phyloP scores from a whole-genome alignment of 1,140 invertebrate species.

The Papilio xuthus region DNA sequence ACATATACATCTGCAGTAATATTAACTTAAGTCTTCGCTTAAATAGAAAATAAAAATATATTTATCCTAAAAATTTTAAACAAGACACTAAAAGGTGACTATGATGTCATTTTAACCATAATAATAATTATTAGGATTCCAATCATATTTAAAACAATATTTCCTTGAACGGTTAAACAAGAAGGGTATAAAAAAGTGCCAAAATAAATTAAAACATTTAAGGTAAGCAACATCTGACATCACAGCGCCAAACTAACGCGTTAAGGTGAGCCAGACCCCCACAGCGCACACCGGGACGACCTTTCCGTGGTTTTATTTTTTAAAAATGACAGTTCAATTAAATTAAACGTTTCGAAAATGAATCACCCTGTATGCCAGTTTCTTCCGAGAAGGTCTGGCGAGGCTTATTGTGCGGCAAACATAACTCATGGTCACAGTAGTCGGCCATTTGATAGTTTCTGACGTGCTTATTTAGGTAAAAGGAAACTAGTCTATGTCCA shows the following conservation, averaged over 20 bases:
- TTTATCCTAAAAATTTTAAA: neutral
- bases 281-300: conserved; percentile 34
- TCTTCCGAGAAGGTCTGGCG: conserved; percentile 48
- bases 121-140: neutral
- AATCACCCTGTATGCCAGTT: conserved; percentile 53
- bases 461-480: conserved; percentile 29
- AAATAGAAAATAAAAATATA: neutral
- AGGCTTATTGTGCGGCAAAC: conserved; percentile 28
- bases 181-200: conserved; percentile 1
- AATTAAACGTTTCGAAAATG: conserved; percentile 59
- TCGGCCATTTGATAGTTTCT: conserved; percentile 36
- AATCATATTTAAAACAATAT: conserved; percentile 6
- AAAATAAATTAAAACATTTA: conserved; percentile 31
- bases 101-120: neutral
- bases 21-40: neutral
- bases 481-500: conserved; percentile 3
- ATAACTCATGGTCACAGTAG: conserved; percentile 45
- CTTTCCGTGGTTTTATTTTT: conserved; percentile 50
- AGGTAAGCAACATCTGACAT: conserved; percentile 35
- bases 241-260: conserved; percentile 33
- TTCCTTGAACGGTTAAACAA: neutral
- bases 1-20: neutral
- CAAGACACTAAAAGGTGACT: too few relatives aligned
- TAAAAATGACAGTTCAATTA: conserved; percentile 61
- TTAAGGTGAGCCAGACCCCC: conserved; percentile 37